Evolutionary conservation across 2,888 invertebrate species (phyloP).

Genomic region (Patella pellucida): DNA sequence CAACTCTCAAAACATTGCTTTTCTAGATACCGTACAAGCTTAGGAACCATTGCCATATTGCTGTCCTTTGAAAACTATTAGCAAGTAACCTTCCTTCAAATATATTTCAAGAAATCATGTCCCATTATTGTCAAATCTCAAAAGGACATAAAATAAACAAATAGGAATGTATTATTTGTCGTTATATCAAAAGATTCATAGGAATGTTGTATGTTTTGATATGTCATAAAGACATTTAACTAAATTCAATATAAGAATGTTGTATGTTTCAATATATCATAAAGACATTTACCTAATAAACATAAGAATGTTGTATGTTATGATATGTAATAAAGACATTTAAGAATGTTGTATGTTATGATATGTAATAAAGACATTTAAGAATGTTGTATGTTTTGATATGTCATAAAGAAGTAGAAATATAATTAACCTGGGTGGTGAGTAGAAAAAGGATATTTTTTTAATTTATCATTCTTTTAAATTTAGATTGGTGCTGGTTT

Average conservation of each 20-base stretch:
- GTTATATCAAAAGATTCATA: no score
- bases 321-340: background rate
- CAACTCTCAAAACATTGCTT: no score
- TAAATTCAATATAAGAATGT: conserved; percentile 23
- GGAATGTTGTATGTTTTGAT: no score
- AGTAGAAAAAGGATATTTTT: background rate
- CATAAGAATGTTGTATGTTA: conserved; percentile 24
- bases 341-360: conserved; percentile 25
- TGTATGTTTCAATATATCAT: conserved; percentile 16
- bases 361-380: background rate
- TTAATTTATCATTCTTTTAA: conserved; percentile 12
- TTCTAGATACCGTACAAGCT: no score
- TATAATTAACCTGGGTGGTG: background rate
- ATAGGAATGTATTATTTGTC: no score
- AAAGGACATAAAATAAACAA: no score
- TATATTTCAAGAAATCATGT: no score
- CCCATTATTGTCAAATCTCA: no score
- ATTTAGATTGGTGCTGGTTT: conserved; percentile 64
- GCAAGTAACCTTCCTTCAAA: no score
- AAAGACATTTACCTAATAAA: conserved; percentile 19
- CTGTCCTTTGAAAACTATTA: no score
- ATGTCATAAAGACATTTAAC: conserved; percentile 13
- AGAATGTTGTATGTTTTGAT: conserved; percentile 25
- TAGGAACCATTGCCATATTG: no score
- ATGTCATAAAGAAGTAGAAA: background rate